Conservation (phyloP, 2,888 invertebrate species). For the Syrista parreyssii region DNA sequence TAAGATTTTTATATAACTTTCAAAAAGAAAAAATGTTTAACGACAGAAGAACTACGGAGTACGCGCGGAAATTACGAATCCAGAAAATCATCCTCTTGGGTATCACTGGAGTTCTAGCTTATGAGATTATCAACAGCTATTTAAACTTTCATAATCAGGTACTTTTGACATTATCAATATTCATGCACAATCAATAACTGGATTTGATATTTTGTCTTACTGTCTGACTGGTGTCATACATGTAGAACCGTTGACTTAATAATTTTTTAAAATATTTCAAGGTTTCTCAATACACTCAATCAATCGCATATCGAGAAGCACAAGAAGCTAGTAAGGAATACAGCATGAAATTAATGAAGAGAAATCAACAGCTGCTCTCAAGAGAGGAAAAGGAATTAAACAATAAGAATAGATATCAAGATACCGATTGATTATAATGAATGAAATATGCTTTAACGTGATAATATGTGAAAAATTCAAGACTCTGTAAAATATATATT, state of each 20-base stretch:
- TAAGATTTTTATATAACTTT: neutral
- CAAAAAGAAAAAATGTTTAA: neutral
- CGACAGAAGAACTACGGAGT: neutral
- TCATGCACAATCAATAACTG: neutral
- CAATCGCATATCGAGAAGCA: constrained; percentile 38
- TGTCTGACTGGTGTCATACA: neutral
- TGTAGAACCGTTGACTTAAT: neutral
- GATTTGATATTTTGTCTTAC: neutral
- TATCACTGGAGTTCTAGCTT: constrained; percentile 34
- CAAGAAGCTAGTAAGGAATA: constrained; percentile 38
- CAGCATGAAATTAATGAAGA: constrained; percentile 30
- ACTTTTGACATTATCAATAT: neutral
- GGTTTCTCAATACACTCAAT: constrained; percentile 44
- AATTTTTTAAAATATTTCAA: constrained; percentile 13
- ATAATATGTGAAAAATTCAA: neutral
- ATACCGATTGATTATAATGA: neutral
- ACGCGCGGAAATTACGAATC: constrained; percentile 27
- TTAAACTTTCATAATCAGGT: constrained; percentile 37
- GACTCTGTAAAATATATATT: neutral
- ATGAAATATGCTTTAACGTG: neutral
- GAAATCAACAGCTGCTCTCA: constrained; percentile 26
- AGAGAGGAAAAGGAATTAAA: neutral
- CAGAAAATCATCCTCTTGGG: constrained; percentile 39
- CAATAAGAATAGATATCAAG: neutral
- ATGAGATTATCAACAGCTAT: constrained; percentile 40